Evolutionary conservation across 1,140 invertebrate species (phyloP), one percentile per base, ranked within the genome.

Genomic region (Ips typographus): DNA sequence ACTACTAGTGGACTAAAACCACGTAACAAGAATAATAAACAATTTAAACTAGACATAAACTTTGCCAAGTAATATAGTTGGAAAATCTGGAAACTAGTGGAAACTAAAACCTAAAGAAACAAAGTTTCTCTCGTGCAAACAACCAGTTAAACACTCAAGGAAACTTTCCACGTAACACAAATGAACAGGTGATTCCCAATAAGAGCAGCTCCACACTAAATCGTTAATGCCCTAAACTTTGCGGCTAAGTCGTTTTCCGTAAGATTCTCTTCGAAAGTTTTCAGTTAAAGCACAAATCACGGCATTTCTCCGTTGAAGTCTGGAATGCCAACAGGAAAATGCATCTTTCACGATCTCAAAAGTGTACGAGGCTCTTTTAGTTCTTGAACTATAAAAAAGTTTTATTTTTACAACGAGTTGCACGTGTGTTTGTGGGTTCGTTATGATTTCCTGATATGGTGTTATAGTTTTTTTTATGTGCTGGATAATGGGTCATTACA

Each of bases 111-210:
- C 22, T 22, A 22, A 22, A 22, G 22, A 22, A 22, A 22, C 22
- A 22, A 22, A 22, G 44, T 49, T 49, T 49, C 44, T 6, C 22
- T 49, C 3, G 44, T 49, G 44, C 3, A 49, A 49, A 49, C 6
- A 2, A 3, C 6, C 22, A 49, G 44, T 49, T 49, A 49, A 49
- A 49, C 44, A 22, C 44, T 3, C 6, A 49, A 49, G 22, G 44
- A 49, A 49, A 49, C 6, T 49, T 49, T 49, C 7, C 44, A 6
- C 44, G 22, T 49, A 49, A 49, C 44, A 49, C 44, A 49, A 49
- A 49, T 49, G 44, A 49, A 49, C 44, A 49, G 44, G 44, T 49
- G 44, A 49, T 49, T 49, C 44, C 44, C 44, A 49, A 49, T 49
- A 49, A 49, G 44, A 49, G 22, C 44, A 49, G 22, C 44, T 49